Evolutionary conservation across 2,113 vertebrate species (phyloP).

Genomic region (Periophthalmodon schlosseri): DNA sequence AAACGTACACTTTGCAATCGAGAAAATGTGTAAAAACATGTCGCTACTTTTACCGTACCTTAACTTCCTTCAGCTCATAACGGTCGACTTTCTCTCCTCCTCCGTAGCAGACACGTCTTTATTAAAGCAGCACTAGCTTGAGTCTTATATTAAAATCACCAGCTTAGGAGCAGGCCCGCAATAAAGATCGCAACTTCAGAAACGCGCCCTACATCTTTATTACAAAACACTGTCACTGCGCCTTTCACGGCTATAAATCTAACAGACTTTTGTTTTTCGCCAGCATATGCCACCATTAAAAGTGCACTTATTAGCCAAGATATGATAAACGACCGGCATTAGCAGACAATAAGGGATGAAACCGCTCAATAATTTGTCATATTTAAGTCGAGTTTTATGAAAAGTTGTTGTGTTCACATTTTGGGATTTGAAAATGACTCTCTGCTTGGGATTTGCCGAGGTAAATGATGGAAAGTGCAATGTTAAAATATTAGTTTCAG

Average conservation of each 20-base stretch:
- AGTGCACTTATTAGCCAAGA: constrained; percentile 19
- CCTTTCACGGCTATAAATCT: constrained; percentile 41
- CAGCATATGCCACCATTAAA: constrained; percentile 17
- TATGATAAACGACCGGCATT: constrained; percentile 23
- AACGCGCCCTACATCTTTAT: constrained; percentile 8
- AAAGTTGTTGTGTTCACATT: neutral
- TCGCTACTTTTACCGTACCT: constrained; percentile 8
- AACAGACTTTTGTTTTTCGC: constrained; percentile 20
- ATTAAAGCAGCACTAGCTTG: constrained; percentile 29
- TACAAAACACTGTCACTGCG: constrained; percentile 19
- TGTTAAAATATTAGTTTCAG: neutral
- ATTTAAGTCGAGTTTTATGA: constrained; percentile 8
- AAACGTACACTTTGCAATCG: neutral
- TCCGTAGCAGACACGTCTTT: constrained; percentile 14
- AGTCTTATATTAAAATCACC: constrained; percentile 31
- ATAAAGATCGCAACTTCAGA: constrained; percentile 22
- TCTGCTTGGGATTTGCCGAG: neutral
- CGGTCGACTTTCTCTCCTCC: constrained; percentile 6
- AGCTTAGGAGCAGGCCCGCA: constrained; percentile 27
- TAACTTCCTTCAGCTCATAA: neutral
- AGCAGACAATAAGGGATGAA: constrained; percentile 34
- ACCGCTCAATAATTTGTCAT: neutral
- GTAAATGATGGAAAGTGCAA: neutral
- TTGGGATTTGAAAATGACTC: neutral
- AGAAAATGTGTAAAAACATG: constrained; percentile 12